phyloP scores from a whole-genome alignment of 2,797 vertebrate genomes.

The Apodemus agrarius region DNA sequence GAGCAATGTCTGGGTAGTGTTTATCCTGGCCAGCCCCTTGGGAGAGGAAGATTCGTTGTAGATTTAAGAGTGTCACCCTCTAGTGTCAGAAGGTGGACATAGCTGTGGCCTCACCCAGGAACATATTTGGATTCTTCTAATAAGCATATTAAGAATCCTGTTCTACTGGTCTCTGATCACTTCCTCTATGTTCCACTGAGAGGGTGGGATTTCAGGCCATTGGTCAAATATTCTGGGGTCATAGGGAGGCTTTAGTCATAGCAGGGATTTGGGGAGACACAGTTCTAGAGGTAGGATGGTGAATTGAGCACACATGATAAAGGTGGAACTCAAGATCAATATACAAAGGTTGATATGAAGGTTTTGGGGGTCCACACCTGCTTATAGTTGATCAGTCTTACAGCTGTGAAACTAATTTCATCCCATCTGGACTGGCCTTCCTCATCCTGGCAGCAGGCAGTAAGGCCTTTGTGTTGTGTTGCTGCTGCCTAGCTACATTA shows the following conservation, averaged over 20 bases:
- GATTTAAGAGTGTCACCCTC: neutral
- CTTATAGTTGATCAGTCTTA: neutral
- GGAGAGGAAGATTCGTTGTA: neutral
- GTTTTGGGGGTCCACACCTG: neutral
- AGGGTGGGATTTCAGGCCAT: neutral
- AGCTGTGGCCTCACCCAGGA: neutral
- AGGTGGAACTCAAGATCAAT: neutral
- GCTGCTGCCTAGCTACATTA: neutral
- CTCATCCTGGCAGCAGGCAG: neutral
- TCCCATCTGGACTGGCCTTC: neutral
- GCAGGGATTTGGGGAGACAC: neutral
- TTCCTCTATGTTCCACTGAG: neutral
- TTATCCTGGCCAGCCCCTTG: neutral
- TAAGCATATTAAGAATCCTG: neutral
- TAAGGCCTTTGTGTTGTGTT: neutral
- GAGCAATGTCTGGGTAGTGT: neutral
- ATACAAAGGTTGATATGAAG: neutral
- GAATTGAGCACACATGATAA: neutral
- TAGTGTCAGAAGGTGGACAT: neutral
- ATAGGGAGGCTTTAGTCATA: neutral
- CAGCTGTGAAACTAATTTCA: neutral
- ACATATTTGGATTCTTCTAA: neutral
- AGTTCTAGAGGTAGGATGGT: too few relatives aligned
- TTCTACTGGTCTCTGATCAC: neutral
- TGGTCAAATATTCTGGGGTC: neutral